Conservation (phyloP, 2,113 vertebrate genomes). For the Lucifuga dentata region DNA sequence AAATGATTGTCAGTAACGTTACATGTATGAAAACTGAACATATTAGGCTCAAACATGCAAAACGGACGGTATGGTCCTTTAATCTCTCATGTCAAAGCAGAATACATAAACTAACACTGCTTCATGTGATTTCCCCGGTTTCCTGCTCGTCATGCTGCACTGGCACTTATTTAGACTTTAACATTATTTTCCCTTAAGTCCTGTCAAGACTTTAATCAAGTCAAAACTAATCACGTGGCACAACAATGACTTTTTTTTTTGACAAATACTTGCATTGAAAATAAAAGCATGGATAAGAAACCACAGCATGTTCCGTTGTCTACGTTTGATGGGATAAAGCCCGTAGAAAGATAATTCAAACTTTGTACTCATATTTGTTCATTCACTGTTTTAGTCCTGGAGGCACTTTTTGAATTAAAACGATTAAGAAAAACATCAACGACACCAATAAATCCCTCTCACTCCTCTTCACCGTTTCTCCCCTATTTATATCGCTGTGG, state of each 20-base stretch:
- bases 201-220: conserved; percentile 82
- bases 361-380: conserved; percentile 68
- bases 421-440: conserved; percentile 69
- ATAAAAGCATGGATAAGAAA: conserved; percentile 82
- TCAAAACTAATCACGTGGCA: conserved; percentile 76
- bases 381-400: conserved; percentile 79
- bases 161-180: conserved; percentile 70
- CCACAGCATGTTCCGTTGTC: conserved; percentile 81
- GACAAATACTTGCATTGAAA: conserved; percentile 83
- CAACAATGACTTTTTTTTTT: conserved; percentile 49
- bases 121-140: conserved; percentile 68
- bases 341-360: conserved; percentile 41
- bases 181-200: conserved; percentile 70
- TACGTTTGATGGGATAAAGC: conserved; percentile 17
- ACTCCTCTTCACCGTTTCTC: conserved; percentile 38
- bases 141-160: conserved; percentile 76
- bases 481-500: conserved; percentile 60
- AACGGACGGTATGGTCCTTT: too few relatives aligned
- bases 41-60: too few relatives aligned
- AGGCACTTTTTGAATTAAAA: conserved; percentile 94
- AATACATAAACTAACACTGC: conserved; percentile 75
- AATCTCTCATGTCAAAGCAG: conserved; percentile 68
- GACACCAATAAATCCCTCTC: conserved; percentile 36
- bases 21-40: too few relatives aligned
- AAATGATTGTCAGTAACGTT: too few relatives aligned